Evolutionary conservation across 2,113 vertebrate genomes (phyloP).

Genomic region (Corythoichthys haematopterus): DNA sequence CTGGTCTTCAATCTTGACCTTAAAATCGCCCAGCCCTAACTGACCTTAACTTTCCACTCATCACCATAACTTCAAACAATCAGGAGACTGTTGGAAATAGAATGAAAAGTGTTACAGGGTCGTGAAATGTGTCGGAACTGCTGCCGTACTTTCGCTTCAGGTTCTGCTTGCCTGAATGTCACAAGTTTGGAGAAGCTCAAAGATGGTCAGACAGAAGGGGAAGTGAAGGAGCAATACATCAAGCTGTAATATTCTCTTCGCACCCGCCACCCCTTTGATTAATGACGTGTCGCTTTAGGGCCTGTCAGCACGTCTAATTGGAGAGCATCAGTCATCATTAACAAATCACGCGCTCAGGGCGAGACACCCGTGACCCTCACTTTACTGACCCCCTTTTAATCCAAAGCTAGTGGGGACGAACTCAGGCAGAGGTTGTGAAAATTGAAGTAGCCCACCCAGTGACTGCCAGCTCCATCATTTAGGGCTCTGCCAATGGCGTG

Average conservation of each 20-base stretch:
- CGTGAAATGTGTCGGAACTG: neutral
- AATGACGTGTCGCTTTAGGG: constrained; percentile 72
- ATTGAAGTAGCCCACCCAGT: constrained; percentile 6
- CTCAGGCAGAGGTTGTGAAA: constrained; percentile 48
- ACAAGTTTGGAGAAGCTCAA: constrained; percentile 42
- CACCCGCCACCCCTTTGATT: constrained; percentile 66
- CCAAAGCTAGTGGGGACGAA: constrained; percentile 34
- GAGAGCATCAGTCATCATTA: constrained; percentile 78
- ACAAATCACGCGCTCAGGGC: constrained; percentile 52
- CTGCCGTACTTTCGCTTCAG: neutral
- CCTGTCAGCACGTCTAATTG: constrained; percentile 77
- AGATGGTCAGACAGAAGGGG: constrained; percentile 34
- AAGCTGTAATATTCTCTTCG: constrained; percentile 67
- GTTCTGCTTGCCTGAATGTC: neutral
- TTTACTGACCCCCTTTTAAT: constrained; percentile 37
- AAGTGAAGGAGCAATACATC: constrained; percentile 71
- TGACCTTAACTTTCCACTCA: neutral
- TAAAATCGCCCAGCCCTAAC: too few species aligned
- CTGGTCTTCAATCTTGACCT: too few species aligned
- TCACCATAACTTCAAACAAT: constrained; percentile 3
- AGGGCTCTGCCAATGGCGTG: constrained; percentile 8
- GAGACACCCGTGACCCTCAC: constrained; percentile 55
- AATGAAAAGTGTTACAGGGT: neutral
- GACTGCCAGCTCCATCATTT: constrained; percentile 7
- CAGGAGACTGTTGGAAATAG: neutral